Evolutionary conservation across 2,113 vertebrate genomes (phyloP).

Genomic region (Potamarius usumacintae): DNA sequence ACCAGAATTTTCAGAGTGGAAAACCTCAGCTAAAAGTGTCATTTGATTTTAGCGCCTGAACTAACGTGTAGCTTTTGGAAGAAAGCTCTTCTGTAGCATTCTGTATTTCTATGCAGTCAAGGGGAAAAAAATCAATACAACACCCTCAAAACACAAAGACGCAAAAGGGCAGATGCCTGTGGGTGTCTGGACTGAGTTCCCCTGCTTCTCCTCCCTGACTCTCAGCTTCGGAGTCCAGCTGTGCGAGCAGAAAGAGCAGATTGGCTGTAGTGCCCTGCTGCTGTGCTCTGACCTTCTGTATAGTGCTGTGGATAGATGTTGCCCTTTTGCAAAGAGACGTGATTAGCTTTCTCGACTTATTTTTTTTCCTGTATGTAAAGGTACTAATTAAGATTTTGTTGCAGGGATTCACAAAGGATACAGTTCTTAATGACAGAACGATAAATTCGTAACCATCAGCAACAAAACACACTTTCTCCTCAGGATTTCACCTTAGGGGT

Average conservation of each 20-base stretch:
- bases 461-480: neutral
- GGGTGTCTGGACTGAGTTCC: constrained; percentile 38
- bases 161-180: constrained; percentile 45
- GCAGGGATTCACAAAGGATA: neutral
- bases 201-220: constrained; percentile 19
- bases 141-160: constrained; percentile 35
- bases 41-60: neutral
- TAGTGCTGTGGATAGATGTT: constrained; percentile 13
- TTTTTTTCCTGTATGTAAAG: neutral
- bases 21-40: neutral
- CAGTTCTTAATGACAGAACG: neutral
- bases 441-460: neutral
- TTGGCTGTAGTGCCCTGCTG: constrained; percentile 23
- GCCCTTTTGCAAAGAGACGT: constrained; percentile 24
- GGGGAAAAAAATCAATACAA: constrained; percentile 33
- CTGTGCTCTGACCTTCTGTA: constrained; percentile 46
- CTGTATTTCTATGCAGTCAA: neutral
- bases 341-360: neutral
- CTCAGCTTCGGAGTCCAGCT: constrained; percentile 39
- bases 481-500: neutral
- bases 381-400: neutral
- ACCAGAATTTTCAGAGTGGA: neutral
- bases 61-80: neutral
- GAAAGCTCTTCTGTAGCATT: constrained; percentile 5
- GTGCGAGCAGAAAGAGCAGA: constrained; percentile 39